phyloP scores from a whole-genome alignment of 2,797 vertebrate species.

The Hapalemur alaotrensis region DNA sequence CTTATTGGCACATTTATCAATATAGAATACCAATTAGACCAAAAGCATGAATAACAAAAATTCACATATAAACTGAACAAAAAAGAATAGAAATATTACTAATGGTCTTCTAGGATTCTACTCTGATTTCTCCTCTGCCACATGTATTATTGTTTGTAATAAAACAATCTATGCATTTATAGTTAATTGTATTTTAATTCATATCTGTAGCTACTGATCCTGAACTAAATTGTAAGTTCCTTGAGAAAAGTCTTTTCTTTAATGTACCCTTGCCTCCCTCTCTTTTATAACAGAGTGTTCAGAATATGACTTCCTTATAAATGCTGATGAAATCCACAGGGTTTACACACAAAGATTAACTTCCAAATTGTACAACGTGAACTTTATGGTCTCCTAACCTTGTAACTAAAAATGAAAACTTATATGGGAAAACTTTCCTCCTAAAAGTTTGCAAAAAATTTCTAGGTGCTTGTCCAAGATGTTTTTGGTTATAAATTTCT shows the following conservation, averaged over 20 bases:
- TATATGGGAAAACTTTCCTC: background rate
- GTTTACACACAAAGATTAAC: background rate
- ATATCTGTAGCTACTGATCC: background rate
- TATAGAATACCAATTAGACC: background rate
- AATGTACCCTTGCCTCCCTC: background rate
- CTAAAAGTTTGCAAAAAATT: background rate
- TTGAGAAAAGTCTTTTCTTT: background rate
- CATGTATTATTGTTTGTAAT: background rate
- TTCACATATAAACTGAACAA: background rate
- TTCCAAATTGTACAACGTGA: background rate
- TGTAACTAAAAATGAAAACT: background rate
- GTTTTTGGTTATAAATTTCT: background rate
- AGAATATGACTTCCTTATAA: background rate
- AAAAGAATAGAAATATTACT: background rate
- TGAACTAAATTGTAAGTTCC: background rate
- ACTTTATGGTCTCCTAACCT: background rate
- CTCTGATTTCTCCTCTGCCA: background rate
- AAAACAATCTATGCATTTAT: background rate
- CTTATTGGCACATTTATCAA: background rate
- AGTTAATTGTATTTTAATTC: conserved; percentile 9
- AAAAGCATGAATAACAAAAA: conserved; percentile 38
- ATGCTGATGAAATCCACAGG: background rate
- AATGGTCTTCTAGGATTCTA: background rate
- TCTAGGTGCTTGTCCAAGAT: background rate
- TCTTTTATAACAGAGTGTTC: background rate